Base-by-base conservation (phyloP, 2,888 invertebrate genomes). In the Dascillus cervinus region DNA sequence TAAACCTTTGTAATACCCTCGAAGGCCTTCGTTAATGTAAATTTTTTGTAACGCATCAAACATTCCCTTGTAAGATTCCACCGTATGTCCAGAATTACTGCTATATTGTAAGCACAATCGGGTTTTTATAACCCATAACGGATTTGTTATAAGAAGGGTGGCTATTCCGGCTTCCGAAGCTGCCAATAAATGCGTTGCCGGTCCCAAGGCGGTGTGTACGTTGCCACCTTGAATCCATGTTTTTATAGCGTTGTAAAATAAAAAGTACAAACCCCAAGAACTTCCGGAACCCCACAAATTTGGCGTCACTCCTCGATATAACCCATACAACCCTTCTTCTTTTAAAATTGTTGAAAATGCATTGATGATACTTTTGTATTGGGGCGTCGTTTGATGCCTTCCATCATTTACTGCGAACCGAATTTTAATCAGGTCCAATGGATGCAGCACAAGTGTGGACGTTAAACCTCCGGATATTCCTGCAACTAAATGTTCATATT, bases 61-160 rank as follows among this genome's bases (percentile, higher is more conserved):
- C 84, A 95, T 89, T 39, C 97, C 96, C 30, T 73, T 77, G 64
- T 97, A 98, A 44, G 73, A 66, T 55, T 79, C 77, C 42, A 71
- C 68, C 26, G 75, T 37, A 2, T 69, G 47, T 3, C 66, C 30
- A 4, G 50, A 51, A 37, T 72, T 72, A 32, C 77, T 79, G 54
- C 72, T 73, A 64, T 92, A 95, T 66, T 98, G 97, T 43, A 98
- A 74, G 60, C 96, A 97, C 40, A 98, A 73, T 34, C 96, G 72
- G 1, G 98, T 98, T 73, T 99, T 99, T 32, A 94, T 88, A 39
- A 98, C 96, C 98, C 98, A 99, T 52, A 98, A 80, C 15, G 98
- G 98, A 68, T 98, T 98, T 22, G 97, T 96, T 65, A 97, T 73
- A 22, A 89, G 58, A 31, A 96, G 72, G 0, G 96, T 95, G 1